Conservation (phyloP, 1,140 invertebrate genomes). For the Drosophila grimshawi region DNA sequence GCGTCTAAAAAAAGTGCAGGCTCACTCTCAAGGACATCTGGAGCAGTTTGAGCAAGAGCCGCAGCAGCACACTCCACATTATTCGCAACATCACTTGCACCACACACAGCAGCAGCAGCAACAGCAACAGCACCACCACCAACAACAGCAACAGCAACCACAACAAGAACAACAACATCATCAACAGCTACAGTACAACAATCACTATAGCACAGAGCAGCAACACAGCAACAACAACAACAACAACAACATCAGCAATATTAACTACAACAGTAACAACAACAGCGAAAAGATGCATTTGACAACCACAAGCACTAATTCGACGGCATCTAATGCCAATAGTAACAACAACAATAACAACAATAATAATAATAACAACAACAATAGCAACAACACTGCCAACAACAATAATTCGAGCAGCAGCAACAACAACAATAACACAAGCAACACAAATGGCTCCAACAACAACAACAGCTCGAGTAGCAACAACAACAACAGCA, state of each 20-base stretch:
- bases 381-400: conserved; percentile 52
- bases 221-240: conserved; percentile 22
- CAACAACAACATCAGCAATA: conserved; percentile 29
- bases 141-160: conserved; percentile 19
- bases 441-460: conserved; percentile 55
- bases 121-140: conserved; percentile 35
- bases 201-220: conserved; percentile 20
- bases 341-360: conserved; percentile 64
- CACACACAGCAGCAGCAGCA: conserved; percentile 34
- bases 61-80: conserved; percentile 15
- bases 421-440: conserved; percentile 53
- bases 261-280: conserved; percentile 42
- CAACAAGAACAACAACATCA: conserved; percentile 31
- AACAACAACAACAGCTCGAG: conserved; percentile 49
- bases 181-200: conserved; percentile 38
- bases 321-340: conserved; percentile 72
- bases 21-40: conserved; percentile 77
- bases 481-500: conserved; percentile 80
- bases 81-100: conserved; percentile 20
- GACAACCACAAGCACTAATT: conserved; percentile 66
- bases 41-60: conserved; percentile 74
- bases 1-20: conserved; percentile 76
- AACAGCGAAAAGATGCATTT: conserved; percentile 72
- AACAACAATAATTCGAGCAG: conserved; percentile 61
- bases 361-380: conserved; percentile 53